Conservation (phyloP, 2,797 vertebrate genomes). For the Eulemur coronatus region DNA sequence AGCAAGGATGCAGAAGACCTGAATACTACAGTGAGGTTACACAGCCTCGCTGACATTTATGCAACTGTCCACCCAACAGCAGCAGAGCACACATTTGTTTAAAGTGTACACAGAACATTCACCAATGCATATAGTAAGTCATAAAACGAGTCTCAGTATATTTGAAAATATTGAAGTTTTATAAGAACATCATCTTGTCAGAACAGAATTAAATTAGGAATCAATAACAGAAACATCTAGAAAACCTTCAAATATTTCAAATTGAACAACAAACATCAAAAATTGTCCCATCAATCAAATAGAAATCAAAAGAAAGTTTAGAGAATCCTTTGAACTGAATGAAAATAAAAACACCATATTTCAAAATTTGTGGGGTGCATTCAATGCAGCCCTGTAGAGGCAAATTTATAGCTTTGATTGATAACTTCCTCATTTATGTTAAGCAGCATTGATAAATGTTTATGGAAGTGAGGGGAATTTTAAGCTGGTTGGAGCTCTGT, state of each 20-base stretch:
- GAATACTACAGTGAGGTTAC: too few relatives aligned
- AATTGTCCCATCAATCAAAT: not conserved
- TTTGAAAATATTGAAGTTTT: not conserved
- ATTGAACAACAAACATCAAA: not conserved
- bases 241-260: not conserved
- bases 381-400: not conserved
- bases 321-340: not conserved
- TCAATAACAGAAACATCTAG: not conserved
- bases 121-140: fast-evolving
- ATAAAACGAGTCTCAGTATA: not conserved
- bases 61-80: fast-evolving
- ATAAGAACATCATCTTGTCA: not conserved
- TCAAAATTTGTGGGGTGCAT: not conserved
- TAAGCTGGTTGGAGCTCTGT: fast-evolving
- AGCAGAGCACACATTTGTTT: not conserved
- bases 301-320: not conserved
- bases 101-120: not conserved
- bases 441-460: too few relatives aligned
- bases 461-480: not conserved
- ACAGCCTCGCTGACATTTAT: fast-evolving
- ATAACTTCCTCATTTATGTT: not conserved
- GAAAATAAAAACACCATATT: not conserved
- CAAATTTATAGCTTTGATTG: not conserved
- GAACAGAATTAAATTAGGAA: not conserved
- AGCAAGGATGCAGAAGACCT: fast-evolving